Conservation (phyloP, 92 coral and sea anemone species). For the Palythoa caribaeorum region DNA sequence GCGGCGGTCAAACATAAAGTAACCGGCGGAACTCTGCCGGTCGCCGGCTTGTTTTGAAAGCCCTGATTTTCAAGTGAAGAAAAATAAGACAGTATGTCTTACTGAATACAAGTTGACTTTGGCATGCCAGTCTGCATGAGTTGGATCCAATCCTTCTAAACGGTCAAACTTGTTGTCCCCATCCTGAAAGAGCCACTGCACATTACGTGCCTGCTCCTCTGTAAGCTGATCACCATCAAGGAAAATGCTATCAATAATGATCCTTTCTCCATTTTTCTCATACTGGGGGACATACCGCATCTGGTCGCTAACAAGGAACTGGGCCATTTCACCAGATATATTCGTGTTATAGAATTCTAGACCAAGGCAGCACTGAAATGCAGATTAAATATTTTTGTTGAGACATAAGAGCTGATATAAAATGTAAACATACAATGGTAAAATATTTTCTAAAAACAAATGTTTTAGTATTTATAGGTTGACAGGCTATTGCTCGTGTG, state of each 20-base stretch:
- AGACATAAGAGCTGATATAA: no score
- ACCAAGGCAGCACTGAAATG: neutral
- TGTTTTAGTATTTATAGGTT: neutral
- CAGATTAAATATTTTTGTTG: no score
- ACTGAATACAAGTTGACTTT: neutral
- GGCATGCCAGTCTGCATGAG: slow-evolving; percentile 26
- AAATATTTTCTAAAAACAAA: neutral
- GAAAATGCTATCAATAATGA: neutral
- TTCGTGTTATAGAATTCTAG: slow-evolving; percentile 8
- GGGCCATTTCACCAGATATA: slow-evolving; percentile 4
- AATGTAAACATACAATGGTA: no score
- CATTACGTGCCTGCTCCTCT: slow-evolving; percentile 15
- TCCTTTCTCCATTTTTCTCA: neutral
- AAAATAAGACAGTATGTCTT: neutral
- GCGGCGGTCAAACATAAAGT: no score
- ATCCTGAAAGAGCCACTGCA: neutral
- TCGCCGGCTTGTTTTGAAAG: no score
- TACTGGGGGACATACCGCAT: neutral
- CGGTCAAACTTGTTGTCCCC: slow-evolving; percentile 18
- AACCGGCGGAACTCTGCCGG: no score
- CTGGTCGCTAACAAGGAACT: neutral
- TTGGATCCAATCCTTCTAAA: neutral
- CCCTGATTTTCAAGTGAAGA: no score
- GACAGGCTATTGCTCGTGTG: neutral
- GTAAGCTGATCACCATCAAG: slow-evolving; percentile 28